phyloP scores from a whole-genome alignment of 2,888 invertebrate species.

The Patella depressa region DNA sequence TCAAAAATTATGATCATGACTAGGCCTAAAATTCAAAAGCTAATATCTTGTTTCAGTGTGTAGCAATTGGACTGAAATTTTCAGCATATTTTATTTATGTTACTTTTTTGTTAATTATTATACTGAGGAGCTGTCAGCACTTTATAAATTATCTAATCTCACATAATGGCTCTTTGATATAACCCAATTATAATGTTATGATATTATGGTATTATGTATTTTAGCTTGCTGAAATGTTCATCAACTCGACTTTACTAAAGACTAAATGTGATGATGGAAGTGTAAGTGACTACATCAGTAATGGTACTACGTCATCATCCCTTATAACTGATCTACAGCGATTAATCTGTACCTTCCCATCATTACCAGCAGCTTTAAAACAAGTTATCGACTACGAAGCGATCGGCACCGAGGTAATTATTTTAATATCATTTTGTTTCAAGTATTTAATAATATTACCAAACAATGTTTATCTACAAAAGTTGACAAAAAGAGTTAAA shows the following conservation, averaged over 20 bases:
- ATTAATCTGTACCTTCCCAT: slow-evolving; percentile 38
- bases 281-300: slow-evolving; percentile 35
- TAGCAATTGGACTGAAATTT: too few species aligned
- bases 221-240: slow-evolving; percentile 32
- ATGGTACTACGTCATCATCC: slow-evolving; percentile 14
- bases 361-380: slow-evolving; percentile 17
- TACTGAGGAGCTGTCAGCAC: background rate
- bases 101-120: too few species aligned
- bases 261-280: slow-evolving; percentile 32
- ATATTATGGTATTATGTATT: background rate
- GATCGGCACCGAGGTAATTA: background rate
- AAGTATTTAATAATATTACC: too few species aligned
- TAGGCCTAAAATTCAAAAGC: too few species aligned
- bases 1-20: too few species aligned
- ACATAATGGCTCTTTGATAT: background rate
- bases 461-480: too few species aligned
- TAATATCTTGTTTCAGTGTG: too few species aligned
- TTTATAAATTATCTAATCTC: background rate
- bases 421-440: too few species aligned
- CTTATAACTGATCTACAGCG: slow-evolving; percentile 32
- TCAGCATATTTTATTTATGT: too few species aligned
- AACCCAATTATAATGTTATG: background rate
- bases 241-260: slow-evolving; percentile 28
- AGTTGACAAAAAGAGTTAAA: too few species aligned
- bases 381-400: slow-evolving; percentile 21